Base-by-base conservation (phyloP, 2,113 vertebrate genomes). In the Xenotilapia leptura region DNA sequence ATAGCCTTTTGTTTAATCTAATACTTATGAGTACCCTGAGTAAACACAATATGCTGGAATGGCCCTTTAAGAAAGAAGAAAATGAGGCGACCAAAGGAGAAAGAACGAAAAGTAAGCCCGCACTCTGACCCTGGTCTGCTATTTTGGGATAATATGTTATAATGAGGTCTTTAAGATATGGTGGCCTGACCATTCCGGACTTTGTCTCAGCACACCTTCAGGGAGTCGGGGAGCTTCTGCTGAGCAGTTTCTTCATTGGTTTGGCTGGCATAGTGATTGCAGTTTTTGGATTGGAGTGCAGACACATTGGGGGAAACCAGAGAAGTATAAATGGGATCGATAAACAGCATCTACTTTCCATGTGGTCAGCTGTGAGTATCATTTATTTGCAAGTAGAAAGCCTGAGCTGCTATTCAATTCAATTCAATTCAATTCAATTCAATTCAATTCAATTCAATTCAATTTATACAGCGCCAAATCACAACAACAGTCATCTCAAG, bases 281-380 rank as follows among this genome's bases (percentile, higher is more conserved):
- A 12, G 77, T 95, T 23, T 85, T 93, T 4, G 95, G 94, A 7
- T 84, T 96, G 87, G 94, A 94, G 84, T 95, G 93, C 83, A 94
- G 93, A 3, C 90, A 82, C 65, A 88, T 94, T 2, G 92, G 95
- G 6, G 91, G 94, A 17, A 47, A 73, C 40, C 47, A 21, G 3
- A 85, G 31, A 33, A 53, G 31, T 38, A 54, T 91, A 1, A 73
- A 91, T 82, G 17, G 80, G 38, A 70, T 87, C n/a, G 92, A 62
- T 47, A 60, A 7, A 83, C 85, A 7, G 85, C 80, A 2, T 85
- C 82, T 28, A 65, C 75, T 15, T 33, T 93, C 58, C 86, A 92
- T 19, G 53, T 88, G 47, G 4, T 80, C 1, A 38, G 89, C 55
- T 90, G 84, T 92, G 82, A 94, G 89, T 82, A 9, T 4, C 6